phyloP scores from a whole-genome alignment of 2,113 vertebrate genomes.

The Motacilla tschutschensis region DNA sequence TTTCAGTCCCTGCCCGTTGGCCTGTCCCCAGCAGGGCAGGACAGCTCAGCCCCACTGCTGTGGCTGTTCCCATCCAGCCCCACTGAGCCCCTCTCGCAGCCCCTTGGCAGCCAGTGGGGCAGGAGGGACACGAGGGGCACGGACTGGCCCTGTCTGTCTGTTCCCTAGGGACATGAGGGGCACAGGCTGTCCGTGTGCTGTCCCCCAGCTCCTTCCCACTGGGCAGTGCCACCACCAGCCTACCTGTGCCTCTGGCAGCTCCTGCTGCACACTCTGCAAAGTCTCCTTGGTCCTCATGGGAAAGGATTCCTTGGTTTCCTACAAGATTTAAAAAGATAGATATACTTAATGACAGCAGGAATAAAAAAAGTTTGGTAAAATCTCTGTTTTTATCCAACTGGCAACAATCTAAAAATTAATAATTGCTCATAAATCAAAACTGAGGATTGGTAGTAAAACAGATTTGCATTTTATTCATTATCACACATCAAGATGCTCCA shows the following conservation, averaged over 20 bases:
- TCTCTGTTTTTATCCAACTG: conserved; percentile 4
- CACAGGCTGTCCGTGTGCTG: rapidly evolving
- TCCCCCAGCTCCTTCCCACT: rapidly evolving
- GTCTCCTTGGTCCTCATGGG: rapidly evolving
- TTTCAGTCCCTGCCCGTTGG: not conserved
- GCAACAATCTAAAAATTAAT: conserved; percentile 23
- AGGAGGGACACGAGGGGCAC: rapidly evolving
- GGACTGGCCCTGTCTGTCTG: not conserved
- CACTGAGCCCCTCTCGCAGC: not conserved
- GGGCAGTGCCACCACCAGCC: rapidly evolving
- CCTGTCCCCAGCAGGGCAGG: not conserved
- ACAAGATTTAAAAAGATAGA: not conserved
- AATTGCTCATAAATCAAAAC: conserved; percentile 42
- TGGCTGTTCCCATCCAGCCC: not conserved
- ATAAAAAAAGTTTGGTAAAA: conserved; percentile 1
- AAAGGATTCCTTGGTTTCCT: not conserved
- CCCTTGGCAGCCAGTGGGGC: not conserved
- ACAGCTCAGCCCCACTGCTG: not conserved
- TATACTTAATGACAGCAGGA: not conserved
- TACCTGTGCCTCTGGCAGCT: not conserved
- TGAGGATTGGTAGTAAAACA: conserved; percentile 4
- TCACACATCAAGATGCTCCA: conserved; percentile 27
- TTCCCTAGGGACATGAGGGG: not conserved
- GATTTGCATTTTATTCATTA: conserved; percentile 53
- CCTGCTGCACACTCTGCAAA: not conserved